Evolutionary conservation across 1,140 invertebrate genomes (phyloP), one percentile per base, ranked within the genome.

Genomic region (Lordiphosa stackelbergi): DNA sequence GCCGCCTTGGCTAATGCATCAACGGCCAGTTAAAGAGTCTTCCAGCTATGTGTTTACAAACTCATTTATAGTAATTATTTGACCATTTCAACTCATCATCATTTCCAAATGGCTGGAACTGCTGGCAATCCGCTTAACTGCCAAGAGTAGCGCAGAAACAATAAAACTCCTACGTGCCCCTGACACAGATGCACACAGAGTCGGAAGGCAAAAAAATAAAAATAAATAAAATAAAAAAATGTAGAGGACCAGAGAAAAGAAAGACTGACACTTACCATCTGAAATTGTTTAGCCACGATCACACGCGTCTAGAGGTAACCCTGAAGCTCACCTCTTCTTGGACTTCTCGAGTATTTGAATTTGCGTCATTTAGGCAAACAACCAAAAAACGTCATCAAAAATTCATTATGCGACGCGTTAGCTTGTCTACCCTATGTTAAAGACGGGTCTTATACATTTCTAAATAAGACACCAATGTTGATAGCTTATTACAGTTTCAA

Each of bases 1-100:
- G 56, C 42, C 46, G 24, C 10, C 28, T 8, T 1, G 6, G 24
- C 47, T 69, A 68, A 73, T 68, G 45, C 52, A 54, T 58, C 57
- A 68, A 22, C 7, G 40, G 46, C 16, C 46, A 56, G 36, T 62
- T 66, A 49, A 65, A 53, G 28, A 63, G 36, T 59, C 24, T 41
- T 41, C 53, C 40, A 48, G 28, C 35, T 31, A 45, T 52, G 48
- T 42, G 40, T 16, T 9, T 47, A 59, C 34, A 36, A 45, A 42
- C 49, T 42, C 57, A 64, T 81, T 66, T 77, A 77, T 77, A 73
- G 54, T 65, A 83, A 83, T 83, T 84, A 83, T 84, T 77, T 77
- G 62, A 69, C 78, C 66, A 83, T 77, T 83, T 63, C 35, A 46
- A 46, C 55, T 47, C 66, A 74, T 81, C 73, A 63, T 51, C 7